Percentiles rank a stretch among this genome's conserved stretches.
phyloP scores from a whole-genome alignment of 2,113 vertebrate genomes.

The Microtus oregoni region DNA sequence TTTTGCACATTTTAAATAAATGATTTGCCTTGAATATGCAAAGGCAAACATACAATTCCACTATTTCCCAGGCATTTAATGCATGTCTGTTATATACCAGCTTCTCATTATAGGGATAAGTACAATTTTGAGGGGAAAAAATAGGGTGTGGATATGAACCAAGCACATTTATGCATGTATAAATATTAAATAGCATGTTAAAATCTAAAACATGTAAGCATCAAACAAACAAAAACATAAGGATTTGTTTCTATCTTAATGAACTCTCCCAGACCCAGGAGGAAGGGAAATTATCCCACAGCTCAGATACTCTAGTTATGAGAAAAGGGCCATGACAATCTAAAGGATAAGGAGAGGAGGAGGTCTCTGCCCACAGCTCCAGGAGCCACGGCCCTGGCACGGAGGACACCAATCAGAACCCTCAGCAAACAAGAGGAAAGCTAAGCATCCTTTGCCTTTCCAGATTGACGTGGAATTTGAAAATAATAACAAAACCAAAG shows the following conservation, averaged over 20 bases:
- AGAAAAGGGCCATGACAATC: not conserved
- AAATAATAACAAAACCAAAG: not conserved
- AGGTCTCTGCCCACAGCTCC: not conserved
- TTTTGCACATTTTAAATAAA: conserved; percentile 24
- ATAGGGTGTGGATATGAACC: not conserved
- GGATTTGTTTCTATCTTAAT: not conserved
- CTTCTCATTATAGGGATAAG: conserved; percentile 2
- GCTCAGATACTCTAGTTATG: not conserved
- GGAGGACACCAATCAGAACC: not conserved
- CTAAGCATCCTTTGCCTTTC: not conserved
- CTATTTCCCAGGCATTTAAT: not conserved
- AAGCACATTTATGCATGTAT: not conserved
- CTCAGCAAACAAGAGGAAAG: not conserved
- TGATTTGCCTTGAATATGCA: not conserved
- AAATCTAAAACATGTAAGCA: not conserved
- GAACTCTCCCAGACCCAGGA: not conserved
- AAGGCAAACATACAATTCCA: not conserved
- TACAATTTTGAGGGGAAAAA: not conserved
- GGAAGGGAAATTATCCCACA: not conserved
- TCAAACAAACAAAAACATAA: not conserved
- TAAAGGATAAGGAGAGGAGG: not conserved
- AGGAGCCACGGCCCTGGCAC: not conserved
- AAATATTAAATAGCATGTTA: not conserved
- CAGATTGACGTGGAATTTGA: not conserved
- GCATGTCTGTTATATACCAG: not conserved